Percentiles rank a stretch among this genome's conserved stretches.
Evolutionary conservation across 2,888 invertebrate genomes (phyloP).

Genomic region (Nemoura dubitans): DNA sequence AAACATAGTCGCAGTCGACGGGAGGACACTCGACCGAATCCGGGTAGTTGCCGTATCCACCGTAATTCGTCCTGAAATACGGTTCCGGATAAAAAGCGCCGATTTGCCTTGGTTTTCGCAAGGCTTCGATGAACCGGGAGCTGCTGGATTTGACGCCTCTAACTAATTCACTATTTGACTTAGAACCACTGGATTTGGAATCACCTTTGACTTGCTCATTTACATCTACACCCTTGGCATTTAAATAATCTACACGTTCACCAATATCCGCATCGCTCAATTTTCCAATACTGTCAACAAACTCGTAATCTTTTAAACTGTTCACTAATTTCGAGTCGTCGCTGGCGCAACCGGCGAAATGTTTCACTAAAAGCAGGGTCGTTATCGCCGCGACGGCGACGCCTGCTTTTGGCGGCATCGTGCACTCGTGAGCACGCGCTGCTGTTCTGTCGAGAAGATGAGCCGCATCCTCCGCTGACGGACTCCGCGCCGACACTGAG

Average conservation of each 20-base stretch:
- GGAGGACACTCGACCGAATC: constrained; percentile 2
- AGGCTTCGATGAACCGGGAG: not conserved
- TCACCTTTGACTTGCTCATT: not conserved
- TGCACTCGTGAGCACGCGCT: not conserved
- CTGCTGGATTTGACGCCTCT: not conserved
- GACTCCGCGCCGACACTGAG: not conserved
- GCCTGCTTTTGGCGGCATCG: not conserved
- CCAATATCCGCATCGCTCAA: not conserved
- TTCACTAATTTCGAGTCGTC: not conserved
- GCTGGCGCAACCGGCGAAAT: not conserved
- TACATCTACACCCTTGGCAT: not conserved
- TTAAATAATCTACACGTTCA: not conserved
- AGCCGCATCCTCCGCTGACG: not conserved
- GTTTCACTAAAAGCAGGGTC: not conserved
- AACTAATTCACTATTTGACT: not conserved
- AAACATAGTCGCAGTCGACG: not conserved
- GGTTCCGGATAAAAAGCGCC: not conserved
- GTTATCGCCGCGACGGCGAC: not conserved
- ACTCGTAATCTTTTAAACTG: not conserved
- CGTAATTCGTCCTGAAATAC: not conserved
- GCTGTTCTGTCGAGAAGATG: not conserved
- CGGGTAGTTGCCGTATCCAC: not conserved
- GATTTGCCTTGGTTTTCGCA: not conserved
- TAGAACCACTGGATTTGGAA: not conserved
- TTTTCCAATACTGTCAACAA: not conserved